Conservation (phyloP, 2,888 invertebrate genomes). For the Scaptomyza reducta region DNA sequence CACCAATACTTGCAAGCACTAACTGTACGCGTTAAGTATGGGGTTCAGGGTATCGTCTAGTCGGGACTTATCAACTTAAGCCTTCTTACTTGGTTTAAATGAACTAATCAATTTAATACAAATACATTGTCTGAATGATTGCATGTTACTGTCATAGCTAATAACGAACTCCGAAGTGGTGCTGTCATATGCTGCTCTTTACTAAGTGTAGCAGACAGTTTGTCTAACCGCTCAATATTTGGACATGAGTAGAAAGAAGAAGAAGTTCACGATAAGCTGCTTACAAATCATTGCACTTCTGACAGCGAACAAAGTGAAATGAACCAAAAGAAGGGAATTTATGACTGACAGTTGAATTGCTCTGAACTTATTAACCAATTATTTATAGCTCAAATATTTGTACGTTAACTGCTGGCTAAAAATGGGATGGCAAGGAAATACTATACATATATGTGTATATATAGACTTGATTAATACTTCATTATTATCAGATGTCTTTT, state of each 20-base stretch:
- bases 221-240: background rate
- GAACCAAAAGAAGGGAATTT: background rate
- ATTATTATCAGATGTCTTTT: background rate
- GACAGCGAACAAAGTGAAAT: background rate
- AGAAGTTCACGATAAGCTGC: background rate
- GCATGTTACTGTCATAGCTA: background rate
- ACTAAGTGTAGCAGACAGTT: background rate
- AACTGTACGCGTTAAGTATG: too few relatives aligned
- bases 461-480: background rate
- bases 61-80: too few relatives aligned
- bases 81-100: too few relatives aligned
- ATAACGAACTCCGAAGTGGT: background rate
- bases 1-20: too few relatives aligned
- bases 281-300: conserved; percentile 5
- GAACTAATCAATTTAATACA: too few relatives aligned
- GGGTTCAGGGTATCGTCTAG: too few relatives aligned
- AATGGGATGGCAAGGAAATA: background rate
- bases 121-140: background rate
- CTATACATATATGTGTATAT: background rate
- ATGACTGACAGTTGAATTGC: conserved; percentile 4
- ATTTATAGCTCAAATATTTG: background rate
- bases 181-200: background rate
- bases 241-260: background rate
- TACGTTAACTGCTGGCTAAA: background rate
- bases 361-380: background rate